These are phyloP conservation scores for Drosophila austrosaltans DNA, from an alignment of 2,888 invertebrate species.

Conservation along the genomic window DNA sequence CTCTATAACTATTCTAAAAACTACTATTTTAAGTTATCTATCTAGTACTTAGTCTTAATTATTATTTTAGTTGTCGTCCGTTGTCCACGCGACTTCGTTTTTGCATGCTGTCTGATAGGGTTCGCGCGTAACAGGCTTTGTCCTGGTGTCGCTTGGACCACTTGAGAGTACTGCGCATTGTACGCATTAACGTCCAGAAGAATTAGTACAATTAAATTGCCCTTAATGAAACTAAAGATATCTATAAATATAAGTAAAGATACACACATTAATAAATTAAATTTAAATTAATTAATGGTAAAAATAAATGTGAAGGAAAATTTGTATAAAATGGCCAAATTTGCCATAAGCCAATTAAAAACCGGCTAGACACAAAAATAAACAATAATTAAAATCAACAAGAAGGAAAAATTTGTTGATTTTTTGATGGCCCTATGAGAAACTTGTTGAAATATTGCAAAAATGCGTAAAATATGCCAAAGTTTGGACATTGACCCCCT, in stretches of 20 bases:
- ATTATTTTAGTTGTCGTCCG: too few relatives aligned
- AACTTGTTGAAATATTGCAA: conserved; percentile 24
- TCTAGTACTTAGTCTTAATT: too few relatives aligned
- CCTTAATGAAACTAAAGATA: background rate
- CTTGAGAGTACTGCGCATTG: too few relatives aligned
- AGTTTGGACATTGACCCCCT: conserved; percentile 1
- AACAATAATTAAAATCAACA: conserved; percentile 30
- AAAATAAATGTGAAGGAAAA: conserved; percentile 45
- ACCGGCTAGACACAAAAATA: conserved; percentile 24
- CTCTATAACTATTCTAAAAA: too few relatives aligned
- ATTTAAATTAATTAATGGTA: conserved; percentile 47
- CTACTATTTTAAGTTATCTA: too few relatives aligned
- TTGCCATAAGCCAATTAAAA: conserved; percentile 59
- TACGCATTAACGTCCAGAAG: too few relatives aligned
- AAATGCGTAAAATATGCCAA: conserved; percentile 37
- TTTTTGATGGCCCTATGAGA: conserved; percentile 26
- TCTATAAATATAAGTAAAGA: background rate
- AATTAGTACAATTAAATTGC: too few relatives aligned
- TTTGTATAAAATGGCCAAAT: conserved; percentile 26
- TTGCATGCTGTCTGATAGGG: too few relatives aligned
- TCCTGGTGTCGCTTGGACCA: too few relatives aligned
- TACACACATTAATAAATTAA: conserved; percentile 46
- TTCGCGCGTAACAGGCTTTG: too few relatives aligned
- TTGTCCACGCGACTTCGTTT: too few relatives aligned
- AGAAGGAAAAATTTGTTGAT: conserved; percentile 12